These are phyloP conservation scores for Prochilodus magdalenae DNA, from an alignment of 2,113 vertebrate genomes.

Conservation along the genomic window DNA sequence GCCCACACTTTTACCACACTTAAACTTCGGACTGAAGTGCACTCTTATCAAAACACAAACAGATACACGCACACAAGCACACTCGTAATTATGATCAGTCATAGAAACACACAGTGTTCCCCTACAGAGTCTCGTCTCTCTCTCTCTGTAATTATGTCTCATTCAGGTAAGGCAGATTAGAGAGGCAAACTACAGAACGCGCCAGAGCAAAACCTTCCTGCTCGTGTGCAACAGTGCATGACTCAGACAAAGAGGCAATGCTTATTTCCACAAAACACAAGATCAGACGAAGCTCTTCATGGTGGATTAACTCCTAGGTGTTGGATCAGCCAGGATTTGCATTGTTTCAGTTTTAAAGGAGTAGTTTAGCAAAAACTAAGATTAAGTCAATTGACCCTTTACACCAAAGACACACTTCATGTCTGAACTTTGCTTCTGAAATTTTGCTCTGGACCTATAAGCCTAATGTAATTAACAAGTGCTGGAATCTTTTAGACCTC, in stretches of 20 bases:
- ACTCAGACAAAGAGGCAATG: not conserved
- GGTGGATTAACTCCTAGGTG: slow-evolving; percentile 28
- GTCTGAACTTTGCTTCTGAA: too few species aligned
- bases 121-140: not conserved
- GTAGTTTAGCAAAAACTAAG: not conserved
- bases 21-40: slow-evolving; percentile 18
- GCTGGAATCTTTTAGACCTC: too few species aligned
- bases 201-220: not conserved
- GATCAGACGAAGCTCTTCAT: not conserved
- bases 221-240: slow-evolving; percentile 3
- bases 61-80: not conserved
- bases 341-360: slow-evolving; percentile 2
- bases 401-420: too few species aligned
- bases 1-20: slow-evolving; percentile 24
- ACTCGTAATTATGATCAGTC: slow-evolving; percentile 1
- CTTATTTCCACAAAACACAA: slow-evolving; percentile 17
- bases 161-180: slow-evolving; percentile 17
- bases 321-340: slow-evolving; percentile 39
- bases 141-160: slow-evolving; percentile 47
- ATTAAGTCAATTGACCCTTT: not conserved
- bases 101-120: slow-evolving; percentile 14
- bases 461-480: too few species aligned
- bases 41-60: slow-evolving; percentile 19
- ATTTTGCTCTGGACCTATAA: too few species aligned
- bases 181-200: slow-evolving; percentile 13